Conservation (phyloP, 1,140 invertebrate genomes). For the Neodiprion virginianus region DNA sequence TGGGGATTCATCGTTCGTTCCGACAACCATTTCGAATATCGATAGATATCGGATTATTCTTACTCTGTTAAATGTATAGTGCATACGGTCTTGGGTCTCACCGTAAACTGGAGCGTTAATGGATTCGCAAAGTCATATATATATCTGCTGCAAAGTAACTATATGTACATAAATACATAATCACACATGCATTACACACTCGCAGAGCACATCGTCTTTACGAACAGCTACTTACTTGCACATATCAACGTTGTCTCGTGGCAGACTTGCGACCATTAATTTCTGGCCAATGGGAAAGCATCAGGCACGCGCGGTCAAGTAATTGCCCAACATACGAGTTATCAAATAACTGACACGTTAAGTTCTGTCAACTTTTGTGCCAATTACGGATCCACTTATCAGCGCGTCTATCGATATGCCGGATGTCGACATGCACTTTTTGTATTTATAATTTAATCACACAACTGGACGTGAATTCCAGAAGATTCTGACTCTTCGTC, state of each 20-base stretch:
- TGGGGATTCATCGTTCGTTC: conserved; percentile 8
- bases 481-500: too few species aligned
- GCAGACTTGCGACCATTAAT: background rate
- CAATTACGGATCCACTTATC: too few species aligned
- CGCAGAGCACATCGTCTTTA: background rate
- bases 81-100: too few species aligned
- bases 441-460: too few species aligned
- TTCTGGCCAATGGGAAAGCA: background rate
- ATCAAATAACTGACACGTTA: background rate
- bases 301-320: background rate
- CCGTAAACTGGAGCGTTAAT: too few species aligned
- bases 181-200: background rate
- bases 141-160: background rate
- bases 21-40: background rate
- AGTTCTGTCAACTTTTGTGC: too few species aligned
- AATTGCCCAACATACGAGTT: background rate
- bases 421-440: too few species aligned
- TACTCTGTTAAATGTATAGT: too few species aligned
- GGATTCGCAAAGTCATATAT: background rate
- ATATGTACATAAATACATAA: background rate
- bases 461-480: too few species aligned
- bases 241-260: background rate
- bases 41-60: too few species aligned
- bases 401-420: too few species aligned
- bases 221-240: background rate